phyloP scores from a whole-genome alignment of 2,797 vertebrate genomes.

The Anas bernieri region DNA sequence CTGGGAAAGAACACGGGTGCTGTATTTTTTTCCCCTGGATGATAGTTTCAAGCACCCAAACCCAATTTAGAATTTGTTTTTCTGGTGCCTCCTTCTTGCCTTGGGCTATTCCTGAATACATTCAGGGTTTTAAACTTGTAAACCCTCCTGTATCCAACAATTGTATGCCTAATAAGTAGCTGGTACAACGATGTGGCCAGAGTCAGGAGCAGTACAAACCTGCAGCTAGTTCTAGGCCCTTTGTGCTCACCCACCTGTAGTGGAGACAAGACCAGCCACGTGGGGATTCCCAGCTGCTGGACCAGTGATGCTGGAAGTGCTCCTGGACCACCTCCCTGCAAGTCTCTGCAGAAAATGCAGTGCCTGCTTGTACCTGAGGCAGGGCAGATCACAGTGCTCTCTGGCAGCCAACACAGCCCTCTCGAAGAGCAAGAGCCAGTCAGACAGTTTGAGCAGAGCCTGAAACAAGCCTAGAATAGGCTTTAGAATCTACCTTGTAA shows the following conservation, averaged over 20 bases:
- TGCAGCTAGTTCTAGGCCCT: not conserved
- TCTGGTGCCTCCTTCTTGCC: not conserved
- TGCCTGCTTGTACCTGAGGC: not conserved
- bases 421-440: not conserved
- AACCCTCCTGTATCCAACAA: not conserved
- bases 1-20: not conserved
- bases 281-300: not conserved
- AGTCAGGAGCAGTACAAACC: not conserved
- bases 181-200: not conserved
- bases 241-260: not conserved
- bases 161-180: not conserved
- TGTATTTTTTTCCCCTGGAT: not conserved
- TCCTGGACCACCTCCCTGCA: not conserved
- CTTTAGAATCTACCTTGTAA: not conserved
- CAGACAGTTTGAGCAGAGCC: not conserved
- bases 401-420: not conserved
- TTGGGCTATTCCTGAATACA: not conserved
- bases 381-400: too few species aligned
- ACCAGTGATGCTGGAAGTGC: not conserved
- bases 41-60: not conserved
- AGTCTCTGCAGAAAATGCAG: not conserved
- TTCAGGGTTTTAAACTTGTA: not conserved
- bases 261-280: not conserved
- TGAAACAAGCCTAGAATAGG: not conserved
- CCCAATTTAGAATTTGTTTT: not conserved